Evolutionary conservation across 1,140 invertebrate genomes (phyloP), one percentile per base, ranked within the genome.

Genomic region (Bombus difficillimus): DNA sequence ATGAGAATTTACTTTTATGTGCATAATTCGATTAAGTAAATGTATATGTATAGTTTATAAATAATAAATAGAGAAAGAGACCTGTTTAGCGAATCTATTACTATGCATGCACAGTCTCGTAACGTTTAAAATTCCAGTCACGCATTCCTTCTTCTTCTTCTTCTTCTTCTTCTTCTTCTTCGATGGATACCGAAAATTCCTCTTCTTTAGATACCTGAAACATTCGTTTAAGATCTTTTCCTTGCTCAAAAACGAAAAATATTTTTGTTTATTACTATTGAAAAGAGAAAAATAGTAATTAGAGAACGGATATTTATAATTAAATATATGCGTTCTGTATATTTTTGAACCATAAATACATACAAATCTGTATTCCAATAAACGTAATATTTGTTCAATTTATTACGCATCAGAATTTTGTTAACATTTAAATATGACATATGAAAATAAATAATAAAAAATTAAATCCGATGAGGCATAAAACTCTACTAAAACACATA

Each of bases 61-160:
- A 12, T 59, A 10, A 18, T 22, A 8, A 64, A 32, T 18, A 57
- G 25, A 10, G 9, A 2, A 37, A 37, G 9, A 22, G 32, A 78
- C 22, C 10, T 53, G 18, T 53, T 53, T 22, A 22, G 18, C 47
- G 18, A 53, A 53, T 85, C 34, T 80, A 85, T 34, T 62, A 53
- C 8, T n/a, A 25, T 9, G 13, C 73, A 15, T 34, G 28, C 32
- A 47, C n/a, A 18, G 81, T n/a, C 32, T 85, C 32, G 59, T 87
- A 87, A 57, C 57, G 47, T 72, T 87, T 64, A 74, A 84, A 87
- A 84, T 87, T 84, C 75, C 34, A 79, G 34, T 87, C 86, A 5
- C 15, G 66, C 15, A 22, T n/a, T 79, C 68, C 37, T 39, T 79
- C 81, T 72, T 74, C 84, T 43, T 74, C 78, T 43, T 74, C 78